These are phyloP conservation scores for Bruchidius siliquastri DNA, from an alignment of 2,888 invertebrate genomes.

Conservation along the genomic window DNA sequence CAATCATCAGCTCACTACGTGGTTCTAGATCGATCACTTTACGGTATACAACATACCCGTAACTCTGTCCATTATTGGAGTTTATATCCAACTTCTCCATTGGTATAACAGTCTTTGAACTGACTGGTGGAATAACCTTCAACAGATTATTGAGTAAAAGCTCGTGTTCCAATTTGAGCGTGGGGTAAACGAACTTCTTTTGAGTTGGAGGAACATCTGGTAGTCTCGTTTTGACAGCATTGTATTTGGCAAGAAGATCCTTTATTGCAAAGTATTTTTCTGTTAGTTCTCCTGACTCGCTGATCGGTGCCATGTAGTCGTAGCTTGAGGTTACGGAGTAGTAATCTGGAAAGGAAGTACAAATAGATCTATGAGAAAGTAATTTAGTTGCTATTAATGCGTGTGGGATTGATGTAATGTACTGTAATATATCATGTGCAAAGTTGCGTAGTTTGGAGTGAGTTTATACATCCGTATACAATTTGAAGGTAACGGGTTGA, in stretches of 20 bases:
- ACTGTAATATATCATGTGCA: no score
- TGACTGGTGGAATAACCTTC: conserved; percentile 14
- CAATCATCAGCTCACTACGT: conserved; percentile 35
- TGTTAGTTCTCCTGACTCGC: conserved; percentile 86
- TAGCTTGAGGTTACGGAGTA: conserved; percentile 47
- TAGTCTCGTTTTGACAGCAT: conserved; percentile 34
- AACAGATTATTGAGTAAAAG: conserved; percentile 20
- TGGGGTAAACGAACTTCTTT: conserved; percentile 70
- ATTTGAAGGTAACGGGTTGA: no score
- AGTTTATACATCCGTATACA: no score
- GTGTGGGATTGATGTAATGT: neutral
- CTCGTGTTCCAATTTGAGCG: conserved; percentile 25
- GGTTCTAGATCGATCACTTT: conserved; percentile 34
- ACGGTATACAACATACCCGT: conserved; percentile 54
- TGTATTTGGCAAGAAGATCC: conserved; percentile 46
- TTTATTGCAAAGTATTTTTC: conserved; percentile 61
- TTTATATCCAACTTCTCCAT: conserved; percentile 44
- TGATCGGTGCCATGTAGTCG: conserved; percentile 88
- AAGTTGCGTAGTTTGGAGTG: no score
- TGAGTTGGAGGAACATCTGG: conserved; percentile 68
- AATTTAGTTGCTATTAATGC: no score
- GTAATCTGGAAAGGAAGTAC: neutral
- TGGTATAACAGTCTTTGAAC: conserved; percentile 20
- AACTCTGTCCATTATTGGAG: conserved; percentile 51
- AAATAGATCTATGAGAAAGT: neutral